Conservation (phyloP, 1,140 invertebrate genomes). For the Scaptodrosophila lebanonensis region DNA sequence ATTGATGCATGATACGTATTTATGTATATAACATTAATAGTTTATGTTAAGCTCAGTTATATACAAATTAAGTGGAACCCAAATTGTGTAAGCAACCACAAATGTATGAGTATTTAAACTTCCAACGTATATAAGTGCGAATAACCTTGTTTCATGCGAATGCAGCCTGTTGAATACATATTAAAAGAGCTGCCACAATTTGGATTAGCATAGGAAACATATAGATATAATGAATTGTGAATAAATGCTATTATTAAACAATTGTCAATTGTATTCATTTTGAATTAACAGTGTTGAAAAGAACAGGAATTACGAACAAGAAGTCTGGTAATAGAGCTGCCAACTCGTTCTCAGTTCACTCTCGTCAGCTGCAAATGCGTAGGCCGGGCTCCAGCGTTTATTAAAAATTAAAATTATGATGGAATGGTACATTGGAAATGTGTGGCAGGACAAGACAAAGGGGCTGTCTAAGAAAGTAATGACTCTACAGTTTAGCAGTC, state of each 20-base stretch:
- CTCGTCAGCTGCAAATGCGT: too few species aligned
- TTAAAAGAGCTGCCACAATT: slow-evolving; percentile 24
- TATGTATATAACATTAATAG: slow-evolving; percentile 67
- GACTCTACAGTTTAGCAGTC: slow-evolving; percentile 27
- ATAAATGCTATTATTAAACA: slow-evolving; percentile 24
- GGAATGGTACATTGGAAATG: slow-evolving; percentile 70
- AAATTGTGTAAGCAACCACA: slow-evolving; percentile 40
- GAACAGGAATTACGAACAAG: too few species aligned
- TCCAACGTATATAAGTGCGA: slow-evolving; percentile 31
- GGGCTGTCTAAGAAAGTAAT: slow-evolving; percentile 61
- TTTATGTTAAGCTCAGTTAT: too few species aligned
- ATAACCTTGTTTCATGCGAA: slow-evolving; percentile 39
- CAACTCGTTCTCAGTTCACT: too few species aligned
- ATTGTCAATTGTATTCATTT: too few species aligned
- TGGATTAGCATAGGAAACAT: slow-evolving; percentile 21
- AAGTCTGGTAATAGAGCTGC: too few species aligned
- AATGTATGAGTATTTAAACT: slow-evolving; percentile 33
- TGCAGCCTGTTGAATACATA: slow-evolving; percentile 22
- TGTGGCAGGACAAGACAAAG: slow-evolving; percentile 45
- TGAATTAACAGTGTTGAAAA: too few species aligned
- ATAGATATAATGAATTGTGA: slow-evolving; percentile 32
- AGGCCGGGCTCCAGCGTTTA: too few species aligned
- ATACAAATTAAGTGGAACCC: slow-evolving; percentile 16
- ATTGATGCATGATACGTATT: slow-evolving; percentile 49
- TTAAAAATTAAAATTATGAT: too few species aligned